A percentile compares a stretch with the other conserved stretches of the same genome.
Evolutionary conservation across 2,888 invertebrate genomes (phyloP).

Genomic region (Rhodophaea formosa): DNA sequence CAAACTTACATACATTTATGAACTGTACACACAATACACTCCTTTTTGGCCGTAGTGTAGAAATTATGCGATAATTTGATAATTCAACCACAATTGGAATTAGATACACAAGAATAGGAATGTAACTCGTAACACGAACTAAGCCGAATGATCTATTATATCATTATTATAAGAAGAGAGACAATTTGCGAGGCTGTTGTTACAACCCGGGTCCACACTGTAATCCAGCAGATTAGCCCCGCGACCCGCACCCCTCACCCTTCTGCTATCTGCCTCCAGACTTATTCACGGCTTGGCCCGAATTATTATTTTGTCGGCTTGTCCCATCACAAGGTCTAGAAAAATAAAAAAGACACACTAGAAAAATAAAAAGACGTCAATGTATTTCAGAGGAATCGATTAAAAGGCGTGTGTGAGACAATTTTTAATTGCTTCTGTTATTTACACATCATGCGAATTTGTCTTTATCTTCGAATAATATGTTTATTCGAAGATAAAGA

Average conservation of each 20-base stretch:
- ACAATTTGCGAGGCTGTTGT: conserved; percentile 27
- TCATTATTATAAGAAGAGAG: conserved; percentile 23
- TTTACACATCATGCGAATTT: no score
- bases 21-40: no score
- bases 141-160: conserved; percentile 22
- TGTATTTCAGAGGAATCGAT: no score
- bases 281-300: conserved; percentile 2
- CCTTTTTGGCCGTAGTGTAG: no score
- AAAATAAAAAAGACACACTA: no score
- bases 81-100: background rate
- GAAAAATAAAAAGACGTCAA: no score
- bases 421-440: no score
- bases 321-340: background rate
- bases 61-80: no score
- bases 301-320: background rate
- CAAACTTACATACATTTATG: no score
- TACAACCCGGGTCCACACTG: conserved; percentile 22
- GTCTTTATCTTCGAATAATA: no score
- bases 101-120: background rate
- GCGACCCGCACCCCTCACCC: conserved; percentile 21
- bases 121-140: background rate
- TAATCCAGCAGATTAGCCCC: conserved; percentile 34
- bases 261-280: conserved; percentile 14
- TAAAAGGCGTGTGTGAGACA: no score
- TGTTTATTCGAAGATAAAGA: no score